Conservation (phyloP, 1,140 invertebrate species). For the Aphis gossypii region DNA sequence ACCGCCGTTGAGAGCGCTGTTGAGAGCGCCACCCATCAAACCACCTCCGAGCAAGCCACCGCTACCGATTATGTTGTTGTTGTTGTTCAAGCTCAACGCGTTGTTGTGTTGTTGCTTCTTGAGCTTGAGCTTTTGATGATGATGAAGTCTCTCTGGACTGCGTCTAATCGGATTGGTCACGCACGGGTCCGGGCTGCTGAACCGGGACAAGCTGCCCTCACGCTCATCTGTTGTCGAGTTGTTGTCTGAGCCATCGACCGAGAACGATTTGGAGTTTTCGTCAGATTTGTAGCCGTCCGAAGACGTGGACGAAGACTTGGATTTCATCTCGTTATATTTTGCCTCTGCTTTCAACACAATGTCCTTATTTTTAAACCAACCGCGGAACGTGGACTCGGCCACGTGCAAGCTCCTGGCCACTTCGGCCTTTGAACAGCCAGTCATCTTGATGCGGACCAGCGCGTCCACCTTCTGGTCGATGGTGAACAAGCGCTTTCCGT, state of each 20-base stretch:
- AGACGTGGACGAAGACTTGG: neutral
- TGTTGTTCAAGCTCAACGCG: neutral
- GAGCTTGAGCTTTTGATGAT: neutral
- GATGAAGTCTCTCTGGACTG: neutral
- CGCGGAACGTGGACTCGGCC: conserved; percentile 53
- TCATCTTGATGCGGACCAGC: conserved; percentile 55
- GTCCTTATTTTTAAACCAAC: conserved; percentile 55
- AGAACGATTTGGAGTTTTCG: conserved; percentile 48
- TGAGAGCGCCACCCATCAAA: neutral
- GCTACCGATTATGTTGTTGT: neutral
- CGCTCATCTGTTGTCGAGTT: conserved; percentile 35
- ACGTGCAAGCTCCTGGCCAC: conserved; percentile 52
- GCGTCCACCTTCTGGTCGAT: conserved; percentile 54
- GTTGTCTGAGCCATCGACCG: conserved; percentile 31
- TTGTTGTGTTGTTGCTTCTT: neutral
- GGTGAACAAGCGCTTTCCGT: conserved; percentile 53
- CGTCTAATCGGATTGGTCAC: too few species aligned
- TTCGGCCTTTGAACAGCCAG: conserved; percentile 42
- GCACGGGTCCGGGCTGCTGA: conserved; percentile 42
- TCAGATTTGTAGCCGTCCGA: conserved; percentile 47
- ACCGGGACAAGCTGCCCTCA: neutral
- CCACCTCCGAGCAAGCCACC: neutral
- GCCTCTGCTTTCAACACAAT: conserved; percentile 47
- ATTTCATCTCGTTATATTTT: conserved; percentile 45
- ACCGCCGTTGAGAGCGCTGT: neutral